These are phyloP conservation scores for Dasyurus viverrinus DNA, from an alignment of 2,113 vertebrate genomes.

Conservation along the genomic window DNA sequence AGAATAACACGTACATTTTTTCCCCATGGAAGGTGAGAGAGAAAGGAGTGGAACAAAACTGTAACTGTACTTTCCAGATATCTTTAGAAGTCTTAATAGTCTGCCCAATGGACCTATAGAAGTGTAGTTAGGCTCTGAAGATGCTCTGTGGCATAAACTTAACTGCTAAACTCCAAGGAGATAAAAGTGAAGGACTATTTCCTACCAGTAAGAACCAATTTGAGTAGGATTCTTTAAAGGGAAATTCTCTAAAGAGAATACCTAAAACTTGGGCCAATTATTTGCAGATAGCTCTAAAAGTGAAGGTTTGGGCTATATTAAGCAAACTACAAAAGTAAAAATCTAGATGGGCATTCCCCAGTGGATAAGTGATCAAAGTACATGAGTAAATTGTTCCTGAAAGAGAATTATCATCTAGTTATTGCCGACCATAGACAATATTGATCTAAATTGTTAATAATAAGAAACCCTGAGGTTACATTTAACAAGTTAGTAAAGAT, in stretches of 20 bases:
- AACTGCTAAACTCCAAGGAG: background rate
- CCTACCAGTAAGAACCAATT: background rate
- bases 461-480: background rate
- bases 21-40: background rate
- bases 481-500: background rate
- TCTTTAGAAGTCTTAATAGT: background rate
- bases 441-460: background rate
- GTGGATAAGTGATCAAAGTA: background rate
- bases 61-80: background rate
- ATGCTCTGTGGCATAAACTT: background rate
- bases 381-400: background rate
- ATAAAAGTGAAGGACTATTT: background rate
- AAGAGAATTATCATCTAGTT: background rate
- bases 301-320: background rate
- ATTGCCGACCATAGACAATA: background rate
- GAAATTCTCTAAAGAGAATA: background rate
- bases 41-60: background rate
- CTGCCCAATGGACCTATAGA: background rate
- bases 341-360: background rate
- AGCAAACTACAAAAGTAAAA: background rate
- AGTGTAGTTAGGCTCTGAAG: background rate
- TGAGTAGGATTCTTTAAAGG: background rate
- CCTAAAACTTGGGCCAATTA: background rate
- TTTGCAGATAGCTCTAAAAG: background rate
- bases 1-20: background rate